A percentile compares a stretch with the other conserved stretches of the same genome.
Conservation (phyloP, 2,113 vertebrate genomes). For the Rhinolophus sinicus region DNA sequence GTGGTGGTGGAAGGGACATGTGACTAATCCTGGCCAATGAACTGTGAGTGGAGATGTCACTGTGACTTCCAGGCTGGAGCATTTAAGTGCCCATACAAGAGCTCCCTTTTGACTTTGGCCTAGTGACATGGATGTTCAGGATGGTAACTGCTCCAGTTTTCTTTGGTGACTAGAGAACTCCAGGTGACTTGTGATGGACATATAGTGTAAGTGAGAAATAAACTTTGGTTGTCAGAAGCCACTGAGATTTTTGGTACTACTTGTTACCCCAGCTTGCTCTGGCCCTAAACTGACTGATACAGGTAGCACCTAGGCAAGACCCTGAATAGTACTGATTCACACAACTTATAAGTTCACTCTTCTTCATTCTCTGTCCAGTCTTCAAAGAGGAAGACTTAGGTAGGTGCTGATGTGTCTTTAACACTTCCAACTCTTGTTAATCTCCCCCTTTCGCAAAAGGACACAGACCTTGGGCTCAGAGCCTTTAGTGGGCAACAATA, state of each 20-base stretch:
- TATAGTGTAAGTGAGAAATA: neutral
- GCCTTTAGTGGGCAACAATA: neutral
- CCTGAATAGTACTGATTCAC: neutral
- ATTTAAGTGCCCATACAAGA: neutral
- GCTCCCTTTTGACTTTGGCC: neutral
- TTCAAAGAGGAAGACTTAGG: neutral
- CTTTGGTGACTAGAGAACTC: neutral
- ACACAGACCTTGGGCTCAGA: neutral
- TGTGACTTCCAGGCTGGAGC: neutral
- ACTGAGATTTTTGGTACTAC: neutral
- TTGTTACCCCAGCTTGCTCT: neutral
- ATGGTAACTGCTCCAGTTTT: neutral
- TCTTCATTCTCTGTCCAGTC: neutral
- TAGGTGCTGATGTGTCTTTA: neutral
- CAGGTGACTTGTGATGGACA: neutral
- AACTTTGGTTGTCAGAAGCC: neutral
- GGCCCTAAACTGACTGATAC: neutral
- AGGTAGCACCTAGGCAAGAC: neutral
- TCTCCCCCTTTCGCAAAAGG: neutral
- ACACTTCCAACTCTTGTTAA: neutral
- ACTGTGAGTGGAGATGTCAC: neutral
- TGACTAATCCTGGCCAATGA: neutral
- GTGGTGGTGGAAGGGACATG: neutral
- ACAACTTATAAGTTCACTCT: neutral
- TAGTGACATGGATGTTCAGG: neutral